Conservation (phyloP, 2,888 invertebrate genomes). For the Clusia tigrina region DNA sequence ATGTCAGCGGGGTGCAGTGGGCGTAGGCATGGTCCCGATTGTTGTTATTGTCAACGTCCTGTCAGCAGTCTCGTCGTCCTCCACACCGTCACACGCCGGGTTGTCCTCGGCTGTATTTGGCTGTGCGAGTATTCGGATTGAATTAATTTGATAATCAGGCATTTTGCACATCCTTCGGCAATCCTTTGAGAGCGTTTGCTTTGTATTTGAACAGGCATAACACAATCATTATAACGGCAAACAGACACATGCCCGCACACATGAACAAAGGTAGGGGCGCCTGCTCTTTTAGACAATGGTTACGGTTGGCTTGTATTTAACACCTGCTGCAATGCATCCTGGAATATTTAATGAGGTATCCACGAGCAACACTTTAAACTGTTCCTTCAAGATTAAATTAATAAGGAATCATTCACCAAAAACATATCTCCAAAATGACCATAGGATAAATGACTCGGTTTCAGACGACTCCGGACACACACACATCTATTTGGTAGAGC, state of each 20-base stretch:
- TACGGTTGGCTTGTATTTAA: neutral
- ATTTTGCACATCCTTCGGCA: conserved; percentile 9
- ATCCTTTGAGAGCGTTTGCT: conserved; percentile 20
- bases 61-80: conserved; percentile 17
- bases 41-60: conserved; percentile 16
- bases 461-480: too few species aligned
- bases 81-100: conserved; percentile 2
- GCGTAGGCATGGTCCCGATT: too few species aligned
- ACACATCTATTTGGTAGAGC: too few species aligned
- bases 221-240: conserved; percentile 10
- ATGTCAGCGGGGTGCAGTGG: neutral
- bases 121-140: conserved; percentile 16
- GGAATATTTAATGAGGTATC: too few species aligned
- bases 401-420: too few species aligned
- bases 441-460: too few species aligned
- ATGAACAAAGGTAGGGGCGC: too few species aligned
- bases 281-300: too few species aligned
- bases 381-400: too few species aligned
- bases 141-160: conserved; percentile 23
- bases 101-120: too few species aligned
- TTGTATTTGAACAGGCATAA: conserved; percentile 6
- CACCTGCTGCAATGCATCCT: conserved; percentile 5
- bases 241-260: conserved; percentile 7
- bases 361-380: too few species aligned
- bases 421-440: too few species aligned